Base-by-base conservation (phyloP, 2,113 vertebrate species). In the Elephas maximus region DNA sequence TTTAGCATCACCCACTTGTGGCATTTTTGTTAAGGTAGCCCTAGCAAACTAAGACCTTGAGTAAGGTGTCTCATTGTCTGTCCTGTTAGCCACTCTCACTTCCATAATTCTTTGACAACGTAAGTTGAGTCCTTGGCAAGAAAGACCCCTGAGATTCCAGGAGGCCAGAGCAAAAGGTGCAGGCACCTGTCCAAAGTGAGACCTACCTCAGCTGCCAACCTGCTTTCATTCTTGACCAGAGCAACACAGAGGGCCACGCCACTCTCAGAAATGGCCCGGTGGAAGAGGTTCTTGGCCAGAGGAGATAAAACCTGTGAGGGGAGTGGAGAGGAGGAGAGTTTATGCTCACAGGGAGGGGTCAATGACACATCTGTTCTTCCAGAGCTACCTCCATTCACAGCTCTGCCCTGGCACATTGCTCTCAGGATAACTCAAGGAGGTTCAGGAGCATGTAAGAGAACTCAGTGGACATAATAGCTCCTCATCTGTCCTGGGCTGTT, bases 241-340 rank as follows among this genome's bases (percentile, higher is more conserved):
- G 0, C 0, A 67, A 17, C 0, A 0, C 91, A 4, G 37, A 97
- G 88, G 87, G 96, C 98, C 26, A 98, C 98, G 0, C 99, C 98
- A 45, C 99, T 99, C 95, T 99, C 98, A 57, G 99, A 98, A 81
- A 99, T 98, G 2, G 98, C 99, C 82, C 97, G 98, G 5, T 99
- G 99, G 96, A 99, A 99, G 62, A 99, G 90, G 33, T 98, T 98
- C 96, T 98, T 98, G 33, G 99, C 93, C 94, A 98, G 89, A 8
- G 99, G 99, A 93, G 99, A 99, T 15, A 99, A 83, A 73, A 99
- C 98, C 99, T 99, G 97, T 23, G 45, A 87, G 17, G n/a, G 1
- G 4, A 60, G 15, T 4, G 12, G 60, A 41, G 10, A 20, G 6
- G 77, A 65, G n/a, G 20, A 79, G 24, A 90, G 21, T 23, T 85